Conservation (phyloP, 2,888 invertebrate species). For the Folsomia candida region DNA sequence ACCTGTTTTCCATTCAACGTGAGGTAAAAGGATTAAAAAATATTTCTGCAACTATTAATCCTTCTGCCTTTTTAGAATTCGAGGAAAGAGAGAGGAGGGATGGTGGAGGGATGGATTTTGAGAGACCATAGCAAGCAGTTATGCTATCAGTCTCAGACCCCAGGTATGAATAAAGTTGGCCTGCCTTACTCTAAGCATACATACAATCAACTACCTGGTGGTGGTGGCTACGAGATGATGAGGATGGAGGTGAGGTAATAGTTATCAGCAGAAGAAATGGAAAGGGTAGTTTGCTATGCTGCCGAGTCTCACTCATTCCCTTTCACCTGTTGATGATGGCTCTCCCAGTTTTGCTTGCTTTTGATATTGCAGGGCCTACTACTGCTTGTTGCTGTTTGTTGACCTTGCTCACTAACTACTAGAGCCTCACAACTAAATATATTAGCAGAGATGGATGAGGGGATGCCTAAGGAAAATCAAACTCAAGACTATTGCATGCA, state of each 20-base stretch:
- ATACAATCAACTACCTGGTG: not conserved
- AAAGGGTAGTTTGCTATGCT: not conserved
- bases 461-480: not conserved
- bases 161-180: not conserved
- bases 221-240: not conserved
- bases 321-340: slow-evolving; percentile 12
- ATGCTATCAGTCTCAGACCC: not conserved
- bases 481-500: too few relatives aligned
- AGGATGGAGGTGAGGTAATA: not conserved
- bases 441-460: not conserved
- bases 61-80: not conserved
- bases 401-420: not conserved
- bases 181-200: not conserved
- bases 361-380: not conserved
- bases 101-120: not conserved
- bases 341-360: not conserved
- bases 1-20: not conserved
- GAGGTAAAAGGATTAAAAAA: not conserved
- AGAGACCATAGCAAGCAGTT: too few relatives aligned
- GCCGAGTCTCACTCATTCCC: slow-evolving; percentile 8
- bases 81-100: not conserved
- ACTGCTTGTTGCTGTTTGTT: not conserved
- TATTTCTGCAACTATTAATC: not conserved
- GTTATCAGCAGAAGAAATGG: not conserved
- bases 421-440: not conserved